Evolutionary conservation across 2,797 vertebrate species (phyloP), one percentile per base, ranked within the genome.

Genomic region (Molossus molossus): DNA sequence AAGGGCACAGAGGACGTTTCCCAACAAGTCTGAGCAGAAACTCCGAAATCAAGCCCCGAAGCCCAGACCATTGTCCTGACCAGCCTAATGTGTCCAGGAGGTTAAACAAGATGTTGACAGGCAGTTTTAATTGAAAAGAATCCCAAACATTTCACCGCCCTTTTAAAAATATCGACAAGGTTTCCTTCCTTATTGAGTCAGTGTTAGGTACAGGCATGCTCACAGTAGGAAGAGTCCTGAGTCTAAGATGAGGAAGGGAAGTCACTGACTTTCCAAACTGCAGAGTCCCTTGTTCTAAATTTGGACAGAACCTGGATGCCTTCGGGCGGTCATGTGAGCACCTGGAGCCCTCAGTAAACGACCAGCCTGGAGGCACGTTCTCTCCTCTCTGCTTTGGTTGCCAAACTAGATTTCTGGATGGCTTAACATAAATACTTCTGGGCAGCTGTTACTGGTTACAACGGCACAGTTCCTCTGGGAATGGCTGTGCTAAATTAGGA

Each of bases 341-440:
- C 96, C 97, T 73, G 93, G 96, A 97, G 64, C 96, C 95, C 96
- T 96, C 96, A 96, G 77, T 96, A 96, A 97, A 65, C 37, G 70
- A 75, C 21, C 83, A 27, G 92, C 87, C 83, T 93, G 75, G 80
- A 97, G 96, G 95, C 94, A 50, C 65, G 45, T 94, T 91, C 93
- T 97, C 73, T 97, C 84, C 85, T 95, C 50, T 97, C 96, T 81
- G 95, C 97, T 98, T 93, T 92, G 87, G 92, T 94, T 1, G 7
- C 96, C 90, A 98, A 96, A 76, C 80, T 89, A 92, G 2, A 12
- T 96, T 97, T 98, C 96, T 97, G 95, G 96, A 92, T 89, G 88
- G 91, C 87, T 96, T 94, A 89, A 97, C 96, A 84, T 97, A 97
- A 98, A 97, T 94, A 94, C 80, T 95, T 73, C 90, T 96, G 62